Evolutionary conservation across 2,797 vertebrate genomes (phyloP).

Genomic region (Selene dorsalis): DNA sequence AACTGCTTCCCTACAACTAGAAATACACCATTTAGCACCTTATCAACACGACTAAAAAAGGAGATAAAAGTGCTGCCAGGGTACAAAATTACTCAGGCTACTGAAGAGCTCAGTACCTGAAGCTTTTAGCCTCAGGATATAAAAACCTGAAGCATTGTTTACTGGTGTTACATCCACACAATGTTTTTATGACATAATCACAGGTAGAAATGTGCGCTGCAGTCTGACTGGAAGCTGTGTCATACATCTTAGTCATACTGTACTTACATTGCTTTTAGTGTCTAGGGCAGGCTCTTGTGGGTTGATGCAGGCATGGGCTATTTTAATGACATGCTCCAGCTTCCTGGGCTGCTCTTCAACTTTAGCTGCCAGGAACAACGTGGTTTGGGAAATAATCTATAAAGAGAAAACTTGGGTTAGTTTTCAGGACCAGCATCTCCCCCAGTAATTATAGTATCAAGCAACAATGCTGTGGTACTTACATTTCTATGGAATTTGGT

Average conservation of each 20-base stretch:
- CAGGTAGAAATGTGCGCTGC: not conserved
- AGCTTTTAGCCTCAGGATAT: not conserved
- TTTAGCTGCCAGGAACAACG: slow-evolving; percentile 99
- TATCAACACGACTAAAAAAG: not conserved
- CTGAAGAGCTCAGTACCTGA: not conserved
- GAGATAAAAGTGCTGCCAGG: not conserved
- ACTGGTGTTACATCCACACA: rapidly evolving
- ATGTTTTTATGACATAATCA: not conserved
- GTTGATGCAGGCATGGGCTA: slow-evolving; percentile 96
- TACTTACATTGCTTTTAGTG: slow-evolving; percentile 95
- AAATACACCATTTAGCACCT: not conserved
- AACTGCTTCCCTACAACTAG: not conserved
- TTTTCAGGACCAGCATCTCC: not conserved
- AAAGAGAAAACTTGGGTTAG: not conserved
- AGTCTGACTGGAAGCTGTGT: no score
- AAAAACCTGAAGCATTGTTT: not conserved
- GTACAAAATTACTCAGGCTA: not conserved
- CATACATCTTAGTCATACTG: not conserved
- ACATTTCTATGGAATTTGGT: slow-evolving; percentile 98
- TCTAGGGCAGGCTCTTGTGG: slow-evolving; percentile 94
- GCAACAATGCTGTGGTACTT: slow-evolving; percentile 80
- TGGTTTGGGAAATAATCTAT: slow-evolving; percentile 96
- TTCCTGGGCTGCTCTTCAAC: slow-evolving; percentile 99
- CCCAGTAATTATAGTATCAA: not conserved
- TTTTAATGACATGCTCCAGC: slow-evolving; percentile 99